Percentiles rank a stretch among this genome's conserved stretches.
phyloP scores from a whole-genome alignment of 1,140 invertebrate species.

The Calliopsis andreniformis region DNA sequence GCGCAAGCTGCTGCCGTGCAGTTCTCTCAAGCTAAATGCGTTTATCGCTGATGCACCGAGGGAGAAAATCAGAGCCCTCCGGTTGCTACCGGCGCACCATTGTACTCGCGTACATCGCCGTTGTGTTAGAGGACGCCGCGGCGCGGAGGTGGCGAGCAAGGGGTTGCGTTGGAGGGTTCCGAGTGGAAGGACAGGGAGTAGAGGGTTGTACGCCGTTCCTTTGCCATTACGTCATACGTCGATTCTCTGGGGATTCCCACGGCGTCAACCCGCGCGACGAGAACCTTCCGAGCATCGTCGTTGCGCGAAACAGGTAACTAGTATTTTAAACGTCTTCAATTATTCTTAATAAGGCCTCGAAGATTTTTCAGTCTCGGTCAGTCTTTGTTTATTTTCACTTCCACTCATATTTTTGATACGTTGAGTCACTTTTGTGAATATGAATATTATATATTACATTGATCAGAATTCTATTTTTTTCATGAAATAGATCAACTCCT shows the following conservation, averaged over 20 bases:
- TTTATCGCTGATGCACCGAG: slow-evolving; percentile 71
- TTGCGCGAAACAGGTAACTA: slow-evolving; percentile 45
- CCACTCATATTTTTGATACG: no score
- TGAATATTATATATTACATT: no score
- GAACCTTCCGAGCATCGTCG: slow-evolving; percentile 20
- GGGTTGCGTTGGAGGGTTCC: slow-evolving; percentile 50
- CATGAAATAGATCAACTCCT: no score
- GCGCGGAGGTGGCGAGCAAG: slow-evolving; percentile 53
- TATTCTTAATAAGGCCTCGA: neutral
- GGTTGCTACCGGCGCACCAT: slow-evolving; percentile 16
- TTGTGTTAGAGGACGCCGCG: slow-evolving; percentile 35
- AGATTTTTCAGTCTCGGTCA: no score
- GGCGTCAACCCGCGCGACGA: slow-evolving; percentile 58
- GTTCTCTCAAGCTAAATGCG: slow-evolving; percentile 71
- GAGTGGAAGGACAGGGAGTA: slow-evolving; percentile 36
- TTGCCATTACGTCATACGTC: slow-evolving; percentile 68
- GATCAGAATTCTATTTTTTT: no score
- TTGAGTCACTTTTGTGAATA: no score
- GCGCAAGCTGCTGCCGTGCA: slow-evolving; percentile 66
- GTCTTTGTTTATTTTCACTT: no score
- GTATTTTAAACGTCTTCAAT: neutral
- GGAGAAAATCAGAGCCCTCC: slow-evolving; percentile 58
- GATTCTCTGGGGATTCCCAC: slow-evolving; percentile 67
- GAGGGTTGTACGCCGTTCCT: slow-evolving; percentile 56
- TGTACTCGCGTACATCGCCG: slow-evolving; percentile 44